Base-by-base conservation (phyloP, 2,797 vertebrate species). In the Catamblyrhynchus diadema region DNA sequence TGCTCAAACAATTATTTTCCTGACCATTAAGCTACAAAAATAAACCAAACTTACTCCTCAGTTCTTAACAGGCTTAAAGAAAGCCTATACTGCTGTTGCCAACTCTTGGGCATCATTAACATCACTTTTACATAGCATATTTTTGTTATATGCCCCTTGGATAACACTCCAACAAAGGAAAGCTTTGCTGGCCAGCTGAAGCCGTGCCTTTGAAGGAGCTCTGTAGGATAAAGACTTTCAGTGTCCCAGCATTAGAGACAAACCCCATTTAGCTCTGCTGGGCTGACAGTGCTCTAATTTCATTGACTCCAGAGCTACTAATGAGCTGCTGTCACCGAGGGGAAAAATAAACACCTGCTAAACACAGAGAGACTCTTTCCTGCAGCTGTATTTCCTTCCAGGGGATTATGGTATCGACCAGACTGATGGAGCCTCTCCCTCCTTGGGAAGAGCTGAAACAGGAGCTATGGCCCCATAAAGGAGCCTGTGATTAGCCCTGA, bases 311-410 rank as follows among this genome's bases (percentile, higher is more conserved):
- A 71, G 61, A 17, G 57, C 69, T 74, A 19, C 57, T 86, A 82
- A 88, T 10, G 57, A 93, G 61, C 73, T 89, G 69, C 30, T 74
- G 50, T 22, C 59, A 65, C 79, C 50, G 13, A 83, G n/a, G 37
- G 39, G 67, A 12, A 82, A 88, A 87, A 77, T 7, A 90, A 92
- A 75, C 56, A 88, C 32, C n/a, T 30, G 54, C 73, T 81, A 37
- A 96, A 59, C 56, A 88, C 14, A 56, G 6, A 75, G 17, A 54
- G 64, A 88, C 39, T 84, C 42, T 18, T 21, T 20, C 32, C 21
- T 44, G 19, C 81, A 62, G 62, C 22, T 90, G 62, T 75, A 92
- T 93, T 86, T 86, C 78, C 92, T 95, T 93, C 65, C 86, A 44
- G 60, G 32, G 80, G 19, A 72, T 14, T 15, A 1, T 8, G 47